Evolutionary conservation across 2,113 vertebrate genomes (phyloP), one percentile per base, ranked within the genome.

Genomic region (Chascanopsetta lugubris): DNA sequence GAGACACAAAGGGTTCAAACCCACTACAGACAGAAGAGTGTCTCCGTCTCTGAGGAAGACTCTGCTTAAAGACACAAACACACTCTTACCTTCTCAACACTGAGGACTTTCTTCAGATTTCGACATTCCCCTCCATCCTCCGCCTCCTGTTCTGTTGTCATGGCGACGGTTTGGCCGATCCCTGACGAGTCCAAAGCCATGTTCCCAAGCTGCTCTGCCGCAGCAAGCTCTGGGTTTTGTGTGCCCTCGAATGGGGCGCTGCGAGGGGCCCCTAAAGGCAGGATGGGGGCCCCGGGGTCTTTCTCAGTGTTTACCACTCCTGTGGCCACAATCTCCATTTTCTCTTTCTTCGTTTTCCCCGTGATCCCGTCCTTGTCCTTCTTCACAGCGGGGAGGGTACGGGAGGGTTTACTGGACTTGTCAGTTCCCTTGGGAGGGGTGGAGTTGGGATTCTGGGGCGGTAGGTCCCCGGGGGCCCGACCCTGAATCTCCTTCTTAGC

Each of bases 321-420:
- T 0, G 69, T 4, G 12, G 92, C 89, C 0, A 62, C 90, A 50
- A 80, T 90, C 75, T 98, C 97, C 79, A 86, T 91, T 90, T 98
- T 97, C 45, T 99, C 97, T 88, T 98, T 98, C 87, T 97, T 98
- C 87, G 77, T 93, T 88, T 98, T 98, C 50, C 94, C 94, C 0
- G 93, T 91, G 42, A 91, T 60, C 0, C 92, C 92, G 20, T 98
- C 96, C 71, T 98, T 99, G 69, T 97, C 96, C 85, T 98, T 98
- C 89, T 97, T 99, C 79, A 93, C 93, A 53, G 92, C 77, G 0
- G 95, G 92, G 59, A 94, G 85, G 0, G 88, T 89, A 15, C 96
- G 94, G 56, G 94, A 93, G 0, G 92, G 87, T 87, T 98, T 99
- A 70, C 92, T 85, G 0, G 91, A 89, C 80, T 98, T 99, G 81